These are phyloP conservation scores for Oncorhynchus masou DNA, from an alignment of 2,113 vertebrate species.

Conservation along the genomic window DNA sequence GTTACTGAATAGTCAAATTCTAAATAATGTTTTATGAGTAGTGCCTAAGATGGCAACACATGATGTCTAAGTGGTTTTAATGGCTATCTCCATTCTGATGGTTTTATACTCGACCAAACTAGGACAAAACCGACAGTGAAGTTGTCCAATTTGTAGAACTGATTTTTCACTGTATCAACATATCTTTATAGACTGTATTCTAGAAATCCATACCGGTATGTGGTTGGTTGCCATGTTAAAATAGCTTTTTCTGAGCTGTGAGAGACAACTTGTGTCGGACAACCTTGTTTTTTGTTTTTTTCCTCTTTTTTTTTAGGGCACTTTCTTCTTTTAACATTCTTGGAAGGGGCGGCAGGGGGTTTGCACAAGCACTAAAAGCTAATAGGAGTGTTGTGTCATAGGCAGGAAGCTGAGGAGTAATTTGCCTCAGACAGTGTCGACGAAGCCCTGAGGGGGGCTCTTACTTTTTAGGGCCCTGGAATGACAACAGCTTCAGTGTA, in stretches of 20 bases:
- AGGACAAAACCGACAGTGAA: too few species aligned
- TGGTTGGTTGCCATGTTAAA: background rate
- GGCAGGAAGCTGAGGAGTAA: conserved; percentile 42
- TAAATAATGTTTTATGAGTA: too few species aligned
- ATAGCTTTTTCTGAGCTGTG: background rate
- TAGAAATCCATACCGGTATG: too few species aligned
- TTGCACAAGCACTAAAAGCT: conserved; percentile 36
- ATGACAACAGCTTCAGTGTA: conserved; percentile 35
- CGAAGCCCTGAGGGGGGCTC: conserved; percentile 20
- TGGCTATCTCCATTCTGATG: too few species aligned
- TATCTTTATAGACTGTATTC: too few species aligned
- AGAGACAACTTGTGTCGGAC: background rate
- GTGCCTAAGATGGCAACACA: too few species aligned
- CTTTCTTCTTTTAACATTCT: conserved; percentile 18
- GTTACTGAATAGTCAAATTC: too few species aligned
- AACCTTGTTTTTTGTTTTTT: background rate
- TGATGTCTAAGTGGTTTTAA: too few species aligned
- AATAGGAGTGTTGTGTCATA: conserved; percentile 38
- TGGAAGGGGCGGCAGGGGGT: conserved; percentile 16
- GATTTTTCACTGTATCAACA: too few species aligned
- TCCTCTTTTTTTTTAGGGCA: background rate
- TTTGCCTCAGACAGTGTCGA: conserved; percentile 34
- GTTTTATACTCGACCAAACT: too few species aligned
- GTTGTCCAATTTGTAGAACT: too few species aligned
- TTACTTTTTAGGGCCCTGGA: conserved; percentile 40